A percentile compares a stretch with the other conserved stretches of the same genome.
Conservation (phyloP, 2,797 vertebrate species). For the Hyperoplus lanceolatus region DNA sequence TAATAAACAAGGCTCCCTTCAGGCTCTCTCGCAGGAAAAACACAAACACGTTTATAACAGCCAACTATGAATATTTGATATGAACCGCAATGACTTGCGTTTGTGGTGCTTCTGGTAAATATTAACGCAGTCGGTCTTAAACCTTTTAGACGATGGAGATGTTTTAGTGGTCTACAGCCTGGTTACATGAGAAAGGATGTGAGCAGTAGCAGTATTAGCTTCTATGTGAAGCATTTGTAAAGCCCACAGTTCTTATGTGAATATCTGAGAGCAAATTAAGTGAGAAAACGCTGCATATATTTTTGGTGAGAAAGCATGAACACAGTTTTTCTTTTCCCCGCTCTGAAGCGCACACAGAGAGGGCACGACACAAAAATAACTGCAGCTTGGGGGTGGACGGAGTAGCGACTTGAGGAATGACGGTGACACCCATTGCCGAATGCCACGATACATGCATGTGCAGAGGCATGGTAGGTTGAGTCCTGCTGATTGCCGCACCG, state of each 20-base stretch:
- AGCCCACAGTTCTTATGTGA: slow-evolving; percentile 15
- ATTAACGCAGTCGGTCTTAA: slow-evolving; percentile 5
- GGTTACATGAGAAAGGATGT: slow-evolving; percentile 8
- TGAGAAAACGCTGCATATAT: slow-evolving; percentile 33
- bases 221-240: slow-evolving; percentile 1
- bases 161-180: slow-evolving; percentile 3
- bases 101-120: slow-evolving; percentile 11
- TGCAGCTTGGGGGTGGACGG: slow-evolving; percentile 67
- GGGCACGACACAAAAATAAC: slow-evolving; percentile 75
- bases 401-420: slow-evolving; percentile 66
- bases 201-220: slow-evolving; percentile 7
- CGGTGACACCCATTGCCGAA: slow-evolving; percentile 72
- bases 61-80: slow-evolving; percentile 29
- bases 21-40: slow-evolving; percentile 33
- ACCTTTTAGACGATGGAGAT: not conserved
- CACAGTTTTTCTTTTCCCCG: slow-evolving; percentile 54
- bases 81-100: slow-evolving; percentile 5
- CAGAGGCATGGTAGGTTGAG: slow-evolving; percentile 14
- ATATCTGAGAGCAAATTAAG: slow-evolving; percentile 15
- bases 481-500: slow-evolving; percentile 32
- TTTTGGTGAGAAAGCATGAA: slow-evolving; percentile 26
- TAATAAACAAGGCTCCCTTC: slow-evolving; percentile 58
- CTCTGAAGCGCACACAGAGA: slow-evolving; percentile 43
- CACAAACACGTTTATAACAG: slow-evolving; percentile 38
- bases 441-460: slow-evolving; percentile 29